Evolutionary conservation across 2,113 vertebrate species (phyloP).

Genomic region (Cacatua alba): DNA sequence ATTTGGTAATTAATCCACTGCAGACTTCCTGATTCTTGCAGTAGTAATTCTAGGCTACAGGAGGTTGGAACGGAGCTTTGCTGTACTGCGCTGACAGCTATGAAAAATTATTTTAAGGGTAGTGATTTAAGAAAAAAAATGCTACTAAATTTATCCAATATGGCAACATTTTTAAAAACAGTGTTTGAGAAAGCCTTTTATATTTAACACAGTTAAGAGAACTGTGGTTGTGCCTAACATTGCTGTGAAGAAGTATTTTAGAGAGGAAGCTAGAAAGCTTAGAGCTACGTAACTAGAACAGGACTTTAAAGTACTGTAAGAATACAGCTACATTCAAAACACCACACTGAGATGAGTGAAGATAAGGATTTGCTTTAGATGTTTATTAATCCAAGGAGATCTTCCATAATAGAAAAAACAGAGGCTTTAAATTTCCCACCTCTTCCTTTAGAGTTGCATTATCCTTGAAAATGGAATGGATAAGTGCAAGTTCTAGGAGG

Average conservation of each 20-base stretch:
- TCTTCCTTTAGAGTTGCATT: slow-evolving; percentile 47
- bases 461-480: slow-evolving; percentile 24
- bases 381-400: slow-evolving; percentile 69
- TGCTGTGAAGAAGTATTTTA: neutral
- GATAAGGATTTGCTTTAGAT: slow-evolving; percentile 59
- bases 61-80: neutral
- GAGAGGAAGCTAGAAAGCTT: neutral
- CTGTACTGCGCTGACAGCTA: neutral
- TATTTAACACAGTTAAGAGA: neutral
- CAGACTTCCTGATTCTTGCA: neutral
- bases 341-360: slow-evolving; percentile 57
- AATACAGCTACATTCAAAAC: slow-evolving; percentile 31
- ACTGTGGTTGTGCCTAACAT: neutral
- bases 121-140: neutral
- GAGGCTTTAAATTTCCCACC: slow-evolving; percentile 22
- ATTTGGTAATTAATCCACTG: neutral
- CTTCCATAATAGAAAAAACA: slow-evolving; percentile 68
- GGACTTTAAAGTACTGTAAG: neutral
- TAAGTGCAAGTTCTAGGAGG: slow-evolving; percentile 42
- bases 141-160: neutral
- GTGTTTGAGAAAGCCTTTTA: neutral
- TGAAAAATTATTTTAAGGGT: neutral
- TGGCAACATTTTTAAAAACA: neutral
- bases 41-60: neutral
- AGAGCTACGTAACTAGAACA: neutral